Base-by-base conservation (phyloP, 64 coral and sea anemone genomes). In the Stichodactyla mertensii region DNA sequence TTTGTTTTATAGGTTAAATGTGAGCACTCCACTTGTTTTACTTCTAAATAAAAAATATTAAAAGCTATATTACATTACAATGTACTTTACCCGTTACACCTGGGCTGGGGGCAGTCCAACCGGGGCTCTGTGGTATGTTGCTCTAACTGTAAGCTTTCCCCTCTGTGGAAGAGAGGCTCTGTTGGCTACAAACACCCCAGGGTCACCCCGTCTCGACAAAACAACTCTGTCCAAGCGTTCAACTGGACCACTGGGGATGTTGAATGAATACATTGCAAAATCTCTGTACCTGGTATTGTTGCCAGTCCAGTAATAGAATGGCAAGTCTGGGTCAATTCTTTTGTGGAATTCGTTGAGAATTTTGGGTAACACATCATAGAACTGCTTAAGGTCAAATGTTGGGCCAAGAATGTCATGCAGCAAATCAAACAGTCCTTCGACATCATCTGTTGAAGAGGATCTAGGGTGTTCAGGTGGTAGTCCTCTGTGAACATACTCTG, bases 151-250 rank as follows among this genome's bases (percentile, higher is more conserved):
- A 52, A 92, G 27, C 10, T 86, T 14, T 13, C 77, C 77, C 54
- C 55, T 87, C 18, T 91, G 90, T 27, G 85, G 90, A 31, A 91
- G 28, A 1, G 27, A 71, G 55, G 90, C 90, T 36, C 84, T 87
- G 16, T 83, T 83, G 6, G 85, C 27, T 60, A 91, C 90, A 57
- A 91, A 91, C 52, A 91, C 62, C 16, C 90, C 85, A 20, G 90
- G 90, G 59, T 91, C 90, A 2, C 6, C 55, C 22, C 84, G 82
- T 64, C 90, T 91, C 53, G 86, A 94, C 20, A 91, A 71, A 2
- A 10, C 8, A 10, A 91, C 69, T 24, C 8, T 78, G 45, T 94
- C 93, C 23, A 94, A 16, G 12, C 85, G 7, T 51, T 94, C 89
- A 31, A 31, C 28, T 31, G 28, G 6, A 61, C 55, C 57, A 19